Evolutionary conservation across 2,888 invertebrate genomes (phyloP), one percentile per base, ranked within the genome.

Genomic region (Eledona agricola): DNA sequence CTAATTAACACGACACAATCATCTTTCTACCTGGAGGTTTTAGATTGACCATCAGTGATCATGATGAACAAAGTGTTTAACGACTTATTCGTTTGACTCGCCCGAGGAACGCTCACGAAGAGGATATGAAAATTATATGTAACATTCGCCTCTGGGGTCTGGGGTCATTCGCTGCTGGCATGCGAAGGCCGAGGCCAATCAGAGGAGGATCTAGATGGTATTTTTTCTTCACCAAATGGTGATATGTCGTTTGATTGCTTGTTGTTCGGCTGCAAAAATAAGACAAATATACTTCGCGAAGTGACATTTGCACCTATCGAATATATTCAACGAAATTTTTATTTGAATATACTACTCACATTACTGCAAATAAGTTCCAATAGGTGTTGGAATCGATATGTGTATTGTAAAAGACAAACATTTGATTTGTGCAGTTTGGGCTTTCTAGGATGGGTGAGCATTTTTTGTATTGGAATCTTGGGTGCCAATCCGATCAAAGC

Each of bases 111-210:
- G 7, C 13, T 5, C 11, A 28, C 28, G 12, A 28, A 16, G 7
- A 10, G 31, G 16, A 10, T 22, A 23, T n/a, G 23, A 37, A 37
- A 37, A 56, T 43, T 43, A 43, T 43, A 16, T 29, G 29, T 29
- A 43, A 22, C 31, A 43, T 26, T n/a, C 16, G 22, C 34, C 12
- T n/a, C 9, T 2, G 23, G 7, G 4, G 46, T 26, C 37, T 28
- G 28, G 31, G 42, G 42, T 42, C 20, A 42, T 42, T 16, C 16
- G 32, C 45, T 43, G 43, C 32, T 29, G 38, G 45, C 52, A 45
- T 52, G 52, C 46, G 45, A 45, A 47, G 47, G 46, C 28, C 42
- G 42, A 16, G 31, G 29, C 47, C 43, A 40, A 45, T 32, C 45
- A 16, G 32, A 15, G 7, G 17, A 43, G 32, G 25, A 34, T 34